These are phyloP conservation scores for Caenorhabditis inopinata DNA, from an alignment of 1,140 invertebrate genomes.

Conservation along the genomic window DNA sequence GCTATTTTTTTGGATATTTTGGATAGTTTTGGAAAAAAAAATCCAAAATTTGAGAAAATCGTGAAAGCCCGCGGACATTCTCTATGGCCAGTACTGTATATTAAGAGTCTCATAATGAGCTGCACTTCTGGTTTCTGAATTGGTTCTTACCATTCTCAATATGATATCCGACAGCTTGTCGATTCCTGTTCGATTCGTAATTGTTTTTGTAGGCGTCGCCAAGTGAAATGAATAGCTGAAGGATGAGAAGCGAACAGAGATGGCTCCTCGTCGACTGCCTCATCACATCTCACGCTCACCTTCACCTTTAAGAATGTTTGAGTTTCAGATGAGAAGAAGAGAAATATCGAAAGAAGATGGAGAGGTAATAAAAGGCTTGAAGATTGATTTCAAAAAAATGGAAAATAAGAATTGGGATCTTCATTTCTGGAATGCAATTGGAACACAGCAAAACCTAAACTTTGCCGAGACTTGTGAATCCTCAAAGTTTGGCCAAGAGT, in stretches of 20 bases:
- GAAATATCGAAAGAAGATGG: not conserved
- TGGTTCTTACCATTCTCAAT: not conserved
- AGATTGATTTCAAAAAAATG: not conserved
- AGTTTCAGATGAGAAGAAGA: not conserved
- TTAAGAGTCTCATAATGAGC: too few relatives aligned
- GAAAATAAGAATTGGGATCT: not conserved
- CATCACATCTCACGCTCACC: conserved; percentile 18
- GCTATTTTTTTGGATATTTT: too few relatives aligned
- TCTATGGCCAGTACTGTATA: too few relatives aligned
- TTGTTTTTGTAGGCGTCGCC: conserved; percentile 22
- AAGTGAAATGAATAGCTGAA: not conserved
- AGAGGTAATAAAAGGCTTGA: not conserved
- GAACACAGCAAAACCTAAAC: too few relatives aligned
- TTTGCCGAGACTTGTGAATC: too few relatives aligned
- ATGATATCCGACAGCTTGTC: not conserved
- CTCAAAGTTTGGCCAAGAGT: too few relatives aligned
- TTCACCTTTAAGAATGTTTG: not conserved
- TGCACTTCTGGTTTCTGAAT: too few relatives aligned
- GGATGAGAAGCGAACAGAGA: not conserved
- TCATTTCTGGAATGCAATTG: too few relatives aligned
- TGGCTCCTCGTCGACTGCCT: conserved; percentile 21
- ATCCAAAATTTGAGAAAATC: too few relatives aligned
- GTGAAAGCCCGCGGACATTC: too few relatives aligned
- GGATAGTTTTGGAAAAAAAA: too few relatives aligned
- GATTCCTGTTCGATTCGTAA: not conserved